Percentiles rank a stretch among this genome's conserved stretches.
These are phyloP conservation scores for Elaphurus davidianus DNA, from an alignment of 2,113 vertebrate species.

Conservation along the genomic window DNA sequence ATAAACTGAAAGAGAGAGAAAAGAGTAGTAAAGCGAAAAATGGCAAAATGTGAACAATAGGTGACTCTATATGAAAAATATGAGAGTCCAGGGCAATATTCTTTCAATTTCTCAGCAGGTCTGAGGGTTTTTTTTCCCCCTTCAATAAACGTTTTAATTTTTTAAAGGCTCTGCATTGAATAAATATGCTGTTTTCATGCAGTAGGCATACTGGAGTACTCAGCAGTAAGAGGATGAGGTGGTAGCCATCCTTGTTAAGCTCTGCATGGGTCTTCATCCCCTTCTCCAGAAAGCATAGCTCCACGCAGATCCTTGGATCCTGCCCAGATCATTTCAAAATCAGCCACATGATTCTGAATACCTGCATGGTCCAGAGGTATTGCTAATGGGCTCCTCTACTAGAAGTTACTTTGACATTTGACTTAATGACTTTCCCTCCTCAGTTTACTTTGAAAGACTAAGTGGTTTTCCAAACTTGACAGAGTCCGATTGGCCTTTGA, in stretches of 20 bases:
- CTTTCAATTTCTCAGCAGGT: background rate
- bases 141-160: background rate
- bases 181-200: background rate
- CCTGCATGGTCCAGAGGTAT: background rate
- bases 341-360: background rate
- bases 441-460: constrained; percentile 30
- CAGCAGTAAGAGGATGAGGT: background rate
- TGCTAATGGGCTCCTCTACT: constrained; percentile 46
- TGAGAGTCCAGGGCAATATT: background rate
- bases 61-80: background rate
- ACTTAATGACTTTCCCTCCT: constrained; percentile 30
- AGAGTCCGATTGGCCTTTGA: background rate
- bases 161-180: background rate
- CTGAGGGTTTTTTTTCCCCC: background rate
- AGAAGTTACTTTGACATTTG: constrained; percentile 18
- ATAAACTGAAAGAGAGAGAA: background rate
- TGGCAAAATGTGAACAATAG: background rate
- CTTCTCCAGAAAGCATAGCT: background rate
- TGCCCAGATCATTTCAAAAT: background rate
- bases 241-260: background rate
- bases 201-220: background rate
- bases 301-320: background rate
- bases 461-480: constrained; percentile 52
- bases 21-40: background rate
- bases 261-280: background rate